phyloP scores from a whole-genome alignment of 2,797 vertebrate species.

The Carapus acus region DNA sequence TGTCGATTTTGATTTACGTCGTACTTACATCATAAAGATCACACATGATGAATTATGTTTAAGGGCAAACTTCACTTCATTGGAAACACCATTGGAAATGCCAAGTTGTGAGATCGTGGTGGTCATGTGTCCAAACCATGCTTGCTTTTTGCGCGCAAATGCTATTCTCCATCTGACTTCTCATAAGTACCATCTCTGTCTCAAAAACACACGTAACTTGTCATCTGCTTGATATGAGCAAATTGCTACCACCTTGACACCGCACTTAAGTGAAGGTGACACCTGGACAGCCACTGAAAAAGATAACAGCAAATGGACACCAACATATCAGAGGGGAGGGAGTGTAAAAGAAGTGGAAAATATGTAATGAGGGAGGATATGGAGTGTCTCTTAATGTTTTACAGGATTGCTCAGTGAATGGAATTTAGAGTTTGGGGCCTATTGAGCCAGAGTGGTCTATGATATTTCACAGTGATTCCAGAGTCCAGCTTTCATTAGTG shows the following conservation, averaged over 20 bases:
- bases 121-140: no score
- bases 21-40: no score
- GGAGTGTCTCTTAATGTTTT: conserved; percentile 88
- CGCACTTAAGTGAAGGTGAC: conserved; percentile 60
- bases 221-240: conserved; percentile 37
- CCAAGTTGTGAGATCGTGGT: no score
- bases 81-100: no score
- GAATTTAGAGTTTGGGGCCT: conserved; percentile 67
- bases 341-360: conserved; percentile 69
- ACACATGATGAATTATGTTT: no score
- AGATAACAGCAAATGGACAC: conserved; percentile 74
- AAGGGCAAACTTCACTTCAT: no score
- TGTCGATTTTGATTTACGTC: no score
- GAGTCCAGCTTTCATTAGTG: conserved; percentile 82
- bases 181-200: conserved; percentile 32
- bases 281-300: conserved; percentile 39
- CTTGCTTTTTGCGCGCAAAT: conserved; percentile 33
- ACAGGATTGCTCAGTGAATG: conserved; percentile 85
- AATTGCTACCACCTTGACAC: conserved; percentile 19
- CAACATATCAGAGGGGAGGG: conserved; percentile 78
- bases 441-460: conserved; percentile 81
- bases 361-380: conserved; percentile 84
- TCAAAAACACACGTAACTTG: conserved; percentile 33
- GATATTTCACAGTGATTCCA: conserved; percentile 83
- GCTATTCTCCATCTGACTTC: conserved; percentile 18